phyloP scores from a whole-genome alignment of 2,113 vertebrate genomes.

The Aspiorhynchus laticeps region DNA sequence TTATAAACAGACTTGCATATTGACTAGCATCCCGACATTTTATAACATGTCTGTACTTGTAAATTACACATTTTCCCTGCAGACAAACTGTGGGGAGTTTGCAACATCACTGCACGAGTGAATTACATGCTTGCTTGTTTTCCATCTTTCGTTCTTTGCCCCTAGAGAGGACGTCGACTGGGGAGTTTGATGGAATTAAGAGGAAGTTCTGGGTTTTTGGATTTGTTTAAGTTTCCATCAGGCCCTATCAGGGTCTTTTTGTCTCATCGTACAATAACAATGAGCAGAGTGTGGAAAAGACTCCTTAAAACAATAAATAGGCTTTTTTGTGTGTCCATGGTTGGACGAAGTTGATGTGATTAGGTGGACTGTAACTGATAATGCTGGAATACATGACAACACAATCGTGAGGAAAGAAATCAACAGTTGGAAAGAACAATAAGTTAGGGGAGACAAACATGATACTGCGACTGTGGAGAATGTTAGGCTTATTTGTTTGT shows the following conservation, averaged over 20 bases:
- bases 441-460: not conserved
- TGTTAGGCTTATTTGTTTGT: not conserved
- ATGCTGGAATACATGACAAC: not conserved
- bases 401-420: constrained; percentile 25
- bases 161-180: constrained; percentile 10
- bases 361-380: constrained; percentile 1
- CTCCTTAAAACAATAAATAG: constrained; percentile 45
- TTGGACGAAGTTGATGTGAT: not conserved
- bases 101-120: constrained; percentile 18
- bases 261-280: constrained; percentile 19
- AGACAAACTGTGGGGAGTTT: constrained; percentile 32
- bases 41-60: constrained; percentile 33
- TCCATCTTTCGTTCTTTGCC: not conserved
- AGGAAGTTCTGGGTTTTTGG: constrained; percentile 47
- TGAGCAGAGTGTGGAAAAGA: constrained; percentile 31
- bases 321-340: constrained; percentile 8
- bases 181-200: constrained; percentile 8
- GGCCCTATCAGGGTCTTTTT: constrained; percentile 33
- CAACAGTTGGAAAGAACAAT: not conserved
- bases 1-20: constrained; percentile 22
- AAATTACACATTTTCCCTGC: constrained; percentile 40
- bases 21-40: constrained; percentile 2
- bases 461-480: not conserved
- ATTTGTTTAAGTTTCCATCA: constrained; percentile 38
- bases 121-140: constrained; percentile 30